Evolutionary conservation across 1,140 invertebrate species (phyloP).

Genomic region (Drosophila sturtevanti): DNA sequence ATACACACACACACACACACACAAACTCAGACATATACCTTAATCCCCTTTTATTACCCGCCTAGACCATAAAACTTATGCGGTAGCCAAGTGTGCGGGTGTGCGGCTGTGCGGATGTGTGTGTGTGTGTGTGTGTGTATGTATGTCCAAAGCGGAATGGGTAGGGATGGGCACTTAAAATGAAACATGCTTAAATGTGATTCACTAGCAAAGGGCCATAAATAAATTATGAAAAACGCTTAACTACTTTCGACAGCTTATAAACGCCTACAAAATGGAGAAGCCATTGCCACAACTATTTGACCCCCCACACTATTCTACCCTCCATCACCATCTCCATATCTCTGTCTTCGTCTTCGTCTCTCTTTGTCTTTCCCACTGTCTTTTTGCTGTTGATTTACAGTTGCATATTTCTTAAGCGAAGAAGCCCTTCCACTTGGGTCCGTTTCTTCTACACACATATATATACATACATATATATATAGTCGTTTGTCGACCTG

Average conservation of each 20-base stretch:
- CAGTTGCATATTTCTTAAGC: slow-evolving; percentile 74
- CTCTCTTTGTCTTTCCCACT: slow-evolving; percentile 25
- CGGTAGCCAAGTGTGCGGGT: not conserved
- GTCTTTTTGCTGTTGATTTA: slow-evolving; percentile 67
- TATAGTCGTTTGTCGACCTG: slow-evolving; percentile 8
- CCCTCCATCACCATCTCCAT: slow-evolving; percentile 23
- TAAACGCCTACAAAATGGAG: slow-evolving; percentile 74
- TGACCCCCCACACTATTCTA: slow-evolving; percentile 3
- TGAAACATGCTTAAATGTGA: slow-evolving; percentile 75
- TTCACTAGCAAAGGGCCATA: slow-evolving; percentile 61
- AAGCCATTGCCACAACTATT: slow-evolving; percentile 56
- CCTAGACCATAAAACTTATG: slow-evolving; percentile 67
- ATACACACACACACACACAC: not conserved
- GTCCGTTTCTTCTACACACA: slow-evolving; percentile 1
- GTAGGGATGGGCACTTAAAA: slow-evolving; percentile 58
- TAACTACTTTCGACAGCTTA: slow-evolving; percentile 81
- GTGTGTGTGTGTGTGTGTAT: not conserved
- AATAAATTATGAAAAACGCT: slow-evolving; percentile 82
- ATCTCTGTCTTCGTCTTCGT: slow-evolving; percentile 17
- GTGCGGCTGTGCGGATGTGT: not conserved
- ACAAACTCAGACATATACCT: slow-evolving; percentile 26
- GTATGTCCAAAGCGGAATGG: not conserved
- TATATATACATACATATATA: not conserved
- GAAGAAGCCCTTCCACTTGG: slow-evolving; percentile 9
- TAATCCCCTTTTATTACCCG: slow-evolving; percentile 72